A percentile compares a stretch with the other conserved stretches of the same genome.
phyloP scores from a whole-genome alignment of 2,797 vertebrate genomes.

The Siniperca undulata region DNA sequence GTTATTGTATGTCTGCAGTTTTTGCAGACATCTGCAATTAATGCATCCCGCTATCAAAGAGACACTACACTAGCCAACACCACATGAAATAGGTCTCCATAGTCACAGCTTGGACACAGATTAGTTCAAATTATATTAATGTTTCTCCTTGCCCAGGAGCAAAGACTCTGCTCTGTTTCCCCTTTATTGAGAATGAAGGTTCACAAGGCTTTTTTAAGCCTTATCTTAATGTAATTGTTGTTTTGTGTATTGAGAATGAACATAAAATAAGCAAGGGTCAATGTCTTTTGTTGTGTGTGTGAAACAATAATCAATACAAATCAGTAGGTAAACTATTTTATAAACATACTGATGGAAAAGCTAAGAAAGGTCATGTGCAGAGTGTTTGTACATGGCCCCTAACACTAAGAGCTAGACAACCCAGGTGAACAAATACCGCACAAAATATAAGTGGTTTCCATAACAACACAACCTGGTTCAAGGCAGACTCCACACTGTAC shows the following conservation, averaged over 20 bases:
- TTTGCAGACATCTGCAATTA: conserved; percentile 46
- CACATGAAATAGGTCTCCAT: conserved; percentile 48
- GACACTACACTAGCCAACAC: conserved; percentile 23
- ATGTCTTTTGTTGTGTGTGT: conserved; percentile 8
- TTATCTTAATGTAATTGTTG: conserved; percentile 39
- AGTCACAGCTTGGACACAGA: conserved; percentile 48
- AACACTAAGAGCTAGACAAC: conserved; percentile 20
- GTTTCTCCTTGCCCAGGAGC: conserved; percentile 43
- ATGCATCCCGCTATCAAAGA: conserved; percentile 30
- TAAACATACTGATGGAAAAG: conserved; percentile 21
- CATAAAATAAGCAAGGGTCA: conserved; percentile 9
- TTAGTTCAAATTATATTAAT: conserved; percentile 55
- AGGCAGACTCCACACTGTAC: conserved; percentile 20
- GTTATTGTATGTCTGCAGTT: conserved; percentile 34
- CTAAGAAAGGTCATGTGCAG: conserved; percentile 1
- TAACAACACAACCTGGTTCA: conserved; percentile 41
- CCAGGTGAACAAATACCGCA: conserved; percentile 65
- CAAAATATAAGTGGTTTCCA: conserved; percentile 63
- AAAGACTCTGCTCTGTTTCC: conserved; percentile 65
- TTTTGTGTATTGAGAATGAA: conserved; percentile 23
- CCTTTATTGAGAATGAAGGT: conserved; percentile 58
- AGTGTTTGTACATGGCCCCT: conserved; percentile 28
- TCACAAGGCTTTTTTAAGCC: conserved; percentile 13
- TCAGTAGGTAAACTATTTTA: conserved; percentile 1
- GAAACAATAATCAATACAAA: conserved; percentile 34